Evolutionary conservation across 2,888 invertebrate genomes (phyloP), one percentile per base, ranked within the genome.

Genomic region (Watsonalla binaria): DNA sequence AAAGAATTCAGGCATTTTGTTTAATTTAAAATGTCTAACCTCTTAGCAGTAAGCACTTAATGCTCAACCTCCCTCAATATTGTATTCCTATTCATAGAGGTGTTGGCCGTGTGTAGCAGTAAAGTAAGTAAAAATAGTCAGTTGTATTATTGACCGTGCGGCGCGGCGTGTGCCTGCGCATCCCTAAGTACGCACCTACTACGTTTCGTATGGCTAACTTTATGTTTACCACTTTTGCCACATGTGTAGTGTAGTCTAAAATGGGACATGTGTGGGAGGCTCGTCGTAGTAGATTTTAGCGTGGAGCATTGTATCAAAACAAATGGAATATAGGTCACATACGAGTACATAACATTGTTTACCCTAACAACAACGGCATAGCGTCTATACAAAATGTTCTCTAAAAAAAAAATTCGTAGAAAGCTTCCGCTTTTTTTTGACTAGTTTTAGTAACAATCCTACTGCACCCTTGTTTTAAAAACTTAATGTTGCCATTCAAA

Each of bases 191-290:
- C 39, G 45, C 4, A 24, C 24, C 48, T 57, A 53, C 52, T 51
- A 51, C 49, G 54, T 66, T 62, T 60, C 64, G 15, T 48, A 48
- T 48, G 39, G 15, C 49, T 49, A 49, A 49, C 49, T 49, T 49
- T 7, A 14, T 76, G 78, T 76, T 78, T 75, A 76, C 74, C 66
- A 71, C 60, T 69, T 64, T 63, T 54, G 54, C 63, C 76, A 86
- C 82, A 83, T 83, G 84, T 80, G 80, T 55, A 68, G 11, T 42
- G 42, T 63, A 68, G 73, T 74, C 78, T 82, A 84, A 85, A 86
- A 84, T 84, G 66, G 86, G 78, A 81, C 82, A 83, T 77, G 74
- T 82, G 89, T 86, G 89, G 87, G 89, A 87, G 87, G 80, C 75
- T 69, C 64, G 61, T 60, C 61, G 68, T 64, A 65, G 65, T 68